Evolutionary conservation across 2,888 invertebrate genomes (phyloP).

Genomic region (Pristionchus entomophagus): DNA sequence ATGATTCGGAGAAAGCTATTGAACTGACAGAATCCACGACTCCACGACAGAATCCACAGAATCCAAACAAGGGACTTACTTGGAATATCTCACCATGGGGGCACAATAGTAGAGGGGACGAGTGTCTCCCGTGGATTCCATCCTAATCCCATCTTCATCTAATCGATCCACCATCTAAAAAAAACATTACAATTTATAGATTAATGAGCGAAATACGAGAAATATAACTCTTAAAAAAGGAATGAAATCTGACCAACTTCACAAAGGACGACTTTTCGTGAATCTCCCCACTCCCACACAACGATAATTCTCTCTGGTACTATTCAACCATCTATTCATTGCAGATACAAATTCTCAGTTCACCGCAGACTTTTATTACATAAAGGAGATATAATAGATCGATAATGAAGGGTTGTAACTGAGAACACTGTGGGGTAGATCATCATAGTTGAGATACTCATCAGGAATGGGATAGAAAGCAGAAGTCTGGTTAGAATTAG

Average conservation of each 20-base stretch:
- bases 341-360: not conserved
- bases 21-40: too few species aligned
- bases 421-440: conserved; percentile 18
- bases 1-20: too few species aligned
- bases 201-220: too few species aligned
- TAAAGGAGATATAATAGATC: not conserved
- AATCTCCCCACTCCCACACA: not conserved
- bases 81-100: conserved; percentile 96
- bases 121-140: conserved; percentile 36
- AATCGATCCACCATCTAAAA: conserved; percentile 23
- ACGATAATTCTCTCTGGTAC: not conserved
- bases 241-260: not conserved
- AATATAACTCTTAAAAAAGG: not conserved
- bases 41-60: not conserved
- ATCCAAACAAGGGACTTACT: conserved; percentile 79
- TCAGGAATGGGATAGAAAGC: not conserved
- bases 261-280: conserved; percentile 6
- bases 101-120: conserved; percentile 79
- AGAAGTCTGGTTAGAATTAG: conserved; percentile 31
- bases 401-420: not conserved
- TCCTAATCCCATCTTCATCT: not conserved
- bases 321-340: not conserved
- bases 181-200: not conserved
- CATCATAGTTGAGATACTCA: conserved; percentile 1
- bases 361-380: not conserved